phyloP scores from a whole-genome alignment of 1,140 invertebrate species.

The Rhagoletis pomonella region DNA sequence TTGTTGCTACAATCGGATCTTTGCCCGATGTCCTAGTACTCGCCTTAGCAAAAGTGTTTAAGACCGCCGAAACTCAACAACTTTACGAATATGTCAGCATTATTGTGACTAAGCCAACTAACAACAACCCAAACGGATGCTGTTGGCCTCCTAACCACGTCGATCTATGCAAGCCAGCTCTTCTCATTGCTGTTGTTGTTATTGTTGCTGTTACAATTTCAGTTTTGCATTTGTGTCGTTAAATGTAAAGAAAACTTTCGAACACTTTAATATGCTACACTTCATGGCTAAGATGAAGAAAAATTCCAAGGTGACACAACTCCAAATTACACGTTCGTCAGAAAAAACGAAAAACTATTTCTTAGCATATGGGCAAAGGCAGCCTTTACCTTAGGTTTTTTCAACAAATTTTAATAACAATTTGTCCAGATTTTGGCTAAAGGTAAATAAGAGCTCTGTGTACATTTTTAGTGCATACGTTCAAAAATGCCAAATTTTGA shows the following conservation, averaged over 20 bases:
- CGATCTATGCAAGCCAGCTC: neutral
- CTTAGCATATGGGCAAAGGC: neutral
- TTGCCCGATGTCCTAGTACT: neutral
- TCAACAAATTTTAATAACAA: too few species aligned
- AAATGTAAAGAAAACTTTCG: slow-evolving; percentile 21
- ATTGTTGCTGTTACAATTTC: neutral
- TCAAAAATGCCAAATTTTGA: too few species aligned
- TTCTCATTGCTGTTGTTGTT: neutral
- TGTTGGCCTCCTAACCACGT: neutral
- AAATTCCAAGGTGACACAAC: neutral
- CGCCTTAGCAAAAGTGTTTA: neutral
- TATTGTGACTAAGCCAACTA: neutral
- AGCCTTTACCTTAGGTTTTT: neutral
- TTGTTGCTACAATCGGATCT: neutral
- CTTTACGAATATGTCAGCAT: neutral
- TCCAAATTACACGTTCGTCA: too few species aligned
- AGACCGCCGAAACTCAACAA: neutral
- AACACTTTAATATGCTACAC: slow-evolving; percentile 14
- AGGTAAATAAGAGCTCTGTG: neutral
- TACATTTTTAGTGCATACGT: too few species aligned
- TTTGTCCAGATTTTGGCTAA: neutral
- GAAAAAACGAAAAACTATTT: too few species aligned
- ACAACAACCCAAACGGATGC: neutral
- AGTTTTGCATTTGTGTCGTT: slow-evolving; percentile 1
- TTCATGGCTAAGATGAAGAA: neutral